phyloP scores from a whole-genome alignment of 2,797 vertebrate genomes.

The Lagorchestes hirsutus region DNA sequence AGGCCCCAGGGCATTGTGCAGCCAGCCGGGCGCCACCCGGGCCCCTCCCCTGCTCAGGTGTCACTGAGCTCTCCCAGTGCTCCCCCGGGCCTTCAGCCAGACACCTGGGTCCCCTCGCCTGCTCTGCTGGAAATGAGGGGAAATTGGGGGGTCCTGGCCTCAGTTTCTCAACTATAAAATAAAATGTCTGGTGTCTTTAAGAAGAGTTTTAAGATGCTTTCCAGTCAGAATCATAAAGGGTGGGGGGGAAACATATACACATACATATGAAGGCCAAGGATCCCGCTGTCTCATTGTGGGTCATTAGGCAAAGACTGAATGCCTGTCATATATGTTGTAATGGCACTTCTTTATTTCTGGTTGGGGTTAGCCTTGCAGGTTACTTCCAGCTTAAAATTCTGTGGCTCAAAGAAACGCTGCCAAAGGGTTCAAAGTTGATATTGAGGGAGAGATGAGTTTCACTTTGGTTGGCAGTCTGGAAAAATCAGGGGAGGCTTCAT shows the following conservation, averaged over 20 bases:
- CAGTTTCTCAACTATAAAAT: neutral
- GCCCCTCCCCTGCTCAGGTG: neutral
- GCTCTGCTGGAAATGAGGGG: neutral
- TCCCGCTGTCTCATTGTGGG: neutral
- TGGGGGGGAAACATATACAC: neutral
- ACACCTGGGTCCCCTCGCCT: neutral
- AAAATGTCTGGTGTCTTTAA: too few species aligned
- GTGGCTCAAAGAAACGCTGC: neutral
- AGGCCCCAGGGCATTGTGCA: neutral
- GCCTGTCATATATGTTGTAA: neutral
- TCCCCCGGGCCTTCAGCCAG: neutral
- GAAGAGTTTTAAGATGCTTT: neutral
- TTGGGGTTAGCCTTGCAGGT: neutral
- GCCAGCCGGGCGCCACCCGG: neutral
- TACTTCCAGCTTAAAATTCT: neutral
- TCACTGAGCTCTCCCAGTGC: neutral
- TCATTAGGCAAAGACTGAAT: neutral
- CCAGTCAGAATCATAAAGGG: neutral
- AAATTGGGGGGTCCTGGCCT: neutral
- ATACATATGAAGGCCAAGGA: neutral
- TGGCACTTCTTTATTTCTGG: neutral
- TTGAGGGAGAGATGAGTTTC: neutral
- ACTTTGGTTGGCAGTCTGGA: neutral
- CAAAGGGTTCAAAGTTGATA: neutral
- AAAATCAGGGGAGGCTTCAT: neutral